phyloP scores from a whole-genome alignment of 2,113 vertebrate species.

The Otocyon megalotis region DNA sequence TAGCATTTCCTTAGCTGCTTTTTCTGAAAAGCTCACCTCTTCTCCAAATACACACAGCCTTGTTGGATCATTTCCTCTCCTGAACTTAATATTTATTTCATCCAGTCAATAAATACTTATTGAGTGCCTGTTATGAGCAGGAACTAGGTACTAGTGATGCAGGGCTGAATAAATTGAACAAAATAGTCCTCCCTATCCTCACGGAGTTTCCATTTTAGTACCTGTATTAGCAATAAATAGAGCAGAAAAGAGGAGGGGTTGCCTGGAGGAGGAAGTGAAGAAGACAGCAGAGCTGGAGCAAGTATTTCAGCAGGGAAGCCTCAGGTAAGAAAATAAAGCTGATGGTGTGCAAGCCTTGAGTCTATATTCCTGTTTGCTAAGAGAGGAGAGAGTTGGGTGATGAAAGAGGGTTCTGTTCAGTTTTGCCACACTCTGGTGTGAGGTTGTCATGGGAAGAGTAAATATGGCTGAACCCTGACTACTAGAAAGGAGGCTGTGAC shows the following conservation, averaged over 20 bases:
- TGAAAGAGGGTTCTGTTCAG: not conserved
- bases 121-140: not conserved
- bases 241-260: not conserved
- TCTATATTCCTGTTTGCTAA: not conserved
- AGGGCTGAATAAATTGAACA: not conserved
- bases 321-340: not conserved
- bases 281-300: not conserved
- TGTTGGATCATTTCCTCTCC: not conserved
- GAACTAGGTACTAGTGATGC: not conserved
- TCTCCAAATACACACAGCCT: not conserved
- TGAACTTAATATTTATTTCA: not conserved
- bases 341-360: accelerated
- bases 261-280: not conserved
- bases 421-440: not conserved
- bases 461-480: not conserved
- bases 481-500: not conserved
- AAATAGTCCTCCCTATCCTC: not conserved
- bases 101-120: not conserved
- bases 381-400: not conserved
- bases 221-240: not conserved
- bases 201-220: not conserved
- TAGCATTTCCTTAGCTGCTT: not conserved
- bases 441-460: not conserved
- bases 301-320: not conserved
- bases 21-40: not conserved